phyloP scores from a whole-genome alignment of 2,797 vertebrate species.

The Nannoperca australis region DNA sequence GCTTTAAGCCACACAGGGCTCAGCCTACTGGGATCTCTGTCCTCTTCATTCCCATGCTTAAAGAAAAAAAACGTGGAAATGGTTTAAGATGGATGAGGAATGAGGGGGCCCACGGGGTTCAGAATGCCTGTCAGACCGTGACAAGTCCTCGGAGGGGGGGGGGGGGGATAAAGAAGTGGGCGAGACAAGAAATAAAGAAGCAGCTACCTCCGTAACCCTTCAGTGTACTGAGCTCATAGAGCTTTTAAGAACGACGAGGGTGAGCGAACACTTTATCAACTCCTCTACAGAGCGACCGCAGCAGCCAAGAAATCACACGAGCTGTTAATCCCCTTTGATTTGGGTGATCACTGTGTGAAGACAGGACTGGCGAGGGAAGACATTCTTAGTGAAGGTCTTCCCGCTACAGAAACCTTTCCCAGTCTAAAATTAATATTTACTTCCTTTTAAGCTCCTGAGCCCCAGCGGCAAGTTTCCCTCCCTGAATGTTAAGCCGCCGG shows the following conservation, averaged over 20 bases:
- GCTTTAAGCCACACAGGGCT: conserved; percentile 33
- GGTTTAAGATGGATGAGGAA: conserved; percentile 61
- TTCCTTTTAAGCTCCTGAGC: conserved; percentile 29
- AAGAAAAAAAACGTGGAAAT: conserved; percentile 42
- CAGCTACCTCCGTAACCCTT: conserved; percentile 44
- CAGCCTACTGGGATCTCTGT: conserved; percentile 49
- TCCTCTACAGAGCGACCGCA: conserved; percentile 42
- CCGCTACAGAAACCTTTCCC: conserved; percentile 18
- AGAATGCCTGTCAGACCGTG: conserved; percentile 73
- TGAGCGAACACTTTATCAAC: conserved; percentile 69
- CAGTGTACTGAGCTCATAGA: conserved; percentile 40
- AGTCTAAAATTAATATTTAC: conserved; percentile 24
- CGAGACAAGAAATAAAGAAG: conserved; percentile 61
- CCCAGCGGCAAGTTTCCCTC: conserved; percentile 22
- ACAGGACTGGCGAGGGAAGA: conserved; percentile 12
- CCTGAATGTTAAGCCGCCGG: conserved; percentile 22
- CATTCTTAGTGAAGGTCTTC: conserved; percentile 32
- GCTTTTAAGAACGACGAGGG: conserved; percentile 52
- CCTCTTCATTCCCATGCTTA: conserved; percentile 60
- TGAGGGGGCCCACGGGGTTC: conserved; percentile 64
- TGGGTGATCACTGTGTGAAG: conserved; percentile 65
- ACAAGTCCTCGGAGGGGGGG: conserved; percentile 55
- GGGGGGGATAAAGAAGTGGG: conserved; percentile 59
- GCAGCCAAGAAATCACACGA: conserved; percentile 57
- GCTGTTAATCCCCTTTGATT: conserved; percentile 66